Base-by-base conservation (phyloP, 2,888 invertebrate species). In the Notodonta ziczac region DNA sequence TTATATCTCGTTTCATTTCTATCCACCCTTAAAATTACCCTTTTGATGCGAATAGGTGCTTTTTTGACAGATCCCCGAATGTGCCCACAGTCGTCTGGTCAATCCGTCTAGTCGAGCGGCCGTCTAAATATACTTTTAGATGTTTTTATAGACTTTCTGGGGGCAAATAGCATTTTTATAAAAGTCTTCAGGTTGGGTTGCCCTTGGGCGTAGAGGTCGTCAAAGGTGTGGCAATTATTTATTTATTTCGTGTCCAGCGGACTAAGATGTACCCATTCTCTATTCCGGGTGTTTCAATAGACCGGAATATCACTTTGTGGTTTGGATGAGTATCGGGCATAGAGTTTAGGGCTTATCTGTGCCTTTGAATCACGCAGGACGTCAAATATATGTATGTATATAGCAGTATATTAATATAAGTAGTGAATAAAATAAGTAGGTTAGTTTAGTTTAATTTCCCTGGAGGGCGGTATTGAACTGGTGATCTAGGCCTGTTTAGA, bases 401-500 rank as follows among this genome's bases (percentile, higher is more conserved):
- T 35, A 35, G 35, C 4, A 35, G 35, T 6, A 35, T 35, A 35
- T 60, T 59, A 63, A 52, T 58, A 58, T 48, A 50, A 14, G n/a
- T 70, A 66, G 63, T 70, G 58, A 59, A 56, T 62, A 62, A 65
- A 66, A 66, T 69, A 71, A 69, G 32, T 52, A 66, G 72, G 67
- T 69, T 65, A 74, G 53, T 65, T 62, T 65, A 56, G 62, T 66
- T 67, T 72, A 78, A 78, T 77, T 78, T 78, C 77, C 77, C 77
- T 60, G 58, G 77, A 71, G 78, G 39, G 50, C 59, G 35, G 66
- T 73, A 54, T 53, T 50, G 61, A 46, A 52, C 53, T 59, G 58
- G 72, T 71, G 78, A 77, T 78, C 78, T 77, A 77, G 69, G 63
- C 61, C 61, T 58, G 63, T 73, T 74, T 74, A 76, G 64, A 73